Base-by-base conservation (phyloP, 2,888 invertebrate species). In the Diaprepes abbreviatus region DNA sequence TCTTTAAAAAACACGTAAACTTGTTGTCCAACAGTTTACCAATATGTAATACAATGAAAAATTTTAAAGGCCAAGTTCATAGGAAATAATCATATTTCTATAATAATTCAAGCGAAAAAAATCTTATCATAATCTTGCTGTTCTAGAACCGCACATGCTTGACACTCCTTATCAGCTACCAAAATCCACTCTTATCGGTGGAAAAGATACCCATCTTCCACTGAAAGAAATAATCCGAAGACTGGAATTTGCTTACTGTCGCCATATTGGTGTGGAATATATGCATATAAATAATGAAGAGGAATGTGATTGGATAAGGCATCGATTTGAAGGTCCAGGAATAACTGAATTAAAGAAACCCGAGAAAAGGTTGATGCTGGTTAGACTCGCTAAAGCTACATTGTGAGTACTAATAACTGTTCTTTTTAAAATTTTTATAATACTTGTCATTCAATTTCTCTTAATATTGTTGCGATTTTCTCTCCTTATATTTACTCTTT, bases 231-330 rank as follows among this genome's bases (percentile, higher is more conserved):
- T 99, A 81, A 86, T 99, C 70, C 90, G 89, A 73, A 90, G 98
- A 55, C 86, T 98, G 60, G 97, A 98, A 87, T 88, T 92, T 76
- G 93, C 96, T 0, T 99, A 99, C 84, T 99, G 98, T 83, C 91
- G 94, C 77, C 95, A 96, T 84, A 98, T 99, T 79, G 99, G 99
- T 31, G 93, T 97, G 2, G 99, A 99, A 85, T 99, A 97, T 83
- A 99, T 99, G 98, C 98, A 98, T 85, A 97, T 99, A 82, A 98
- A 98, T 85, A 97, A 96, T 24, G 85, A 96, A 84, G 98, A 99
- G 80, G 97, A 98, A 84, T 97, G 97, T 83, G 96, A 98, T 85
- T 99, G 98, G 98, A 97, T 99, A 80, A 88, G 98, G 73, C 92
- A 96, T 83, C 91, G 93, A 73, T 93, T 99, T 88, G 99, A 99